Evolutionary conservation across 2,888 invertebrate genomes (phyloP).

Genomic region (Pyrrhia umbra): DNA sequence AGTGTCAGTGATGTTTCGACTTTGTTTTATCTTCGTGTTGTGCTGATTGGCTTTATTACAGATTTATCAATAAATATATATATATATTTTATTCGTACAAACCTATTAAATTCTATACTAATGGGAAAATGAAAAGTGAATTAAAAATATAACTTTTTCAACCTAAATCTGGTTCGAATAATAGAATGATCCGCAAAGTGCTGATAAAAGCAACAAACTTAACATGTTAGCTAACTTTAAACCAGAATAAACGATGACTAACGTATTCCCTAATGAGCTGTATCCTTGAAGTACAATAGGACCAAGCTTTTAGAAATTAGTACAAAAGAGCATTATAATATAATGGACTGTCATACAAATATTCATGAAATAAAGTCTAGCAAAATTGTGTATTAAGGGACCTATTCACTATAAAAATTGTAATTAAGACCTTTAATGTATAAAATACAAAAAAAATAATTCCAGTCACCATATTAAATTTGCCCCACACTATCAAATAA

Average conservation of each 20-base stretch:
- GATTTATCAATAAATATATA: slow-evolving; percentile 25
- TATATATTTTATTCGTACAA: not conserved
- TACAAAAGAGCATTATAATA: not conserved
- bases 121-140: too few relatives aligned
- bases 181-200: not conserved
- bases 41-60: slow-evolving; percentile 55
- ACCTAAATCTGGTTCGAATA: not conserved
- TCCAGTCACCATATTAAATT: not conserved
- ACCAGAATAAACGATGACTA: not conserved
- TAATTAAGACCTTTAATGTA: not conserved
- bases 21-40: slow-evolving; percentile 68
- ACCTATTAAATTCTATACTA: too few relatives aligned
- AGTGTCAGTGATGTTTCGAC: slow-evolving; percentile 71
- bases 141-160: not conserved
- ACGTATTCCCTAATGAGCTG: not conserved
- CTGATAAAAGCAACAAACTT: not conserved
- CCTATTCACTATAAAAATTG: not conserved
- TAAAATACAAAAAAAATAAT: not conserved
- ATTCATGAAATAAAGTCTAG: not conserved
- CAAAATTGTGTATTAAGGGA: not conserved
- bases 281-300: not conserved
- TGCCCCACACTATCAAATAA: not conserved
- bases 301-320: not conserved
- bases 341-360: not conserved
- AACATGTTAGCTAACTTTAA: not conserved